Evolutionary conservation across 2,797 vertebrate genomes (phyloP).

Genomic region (Melanitta fusca): DNA sequence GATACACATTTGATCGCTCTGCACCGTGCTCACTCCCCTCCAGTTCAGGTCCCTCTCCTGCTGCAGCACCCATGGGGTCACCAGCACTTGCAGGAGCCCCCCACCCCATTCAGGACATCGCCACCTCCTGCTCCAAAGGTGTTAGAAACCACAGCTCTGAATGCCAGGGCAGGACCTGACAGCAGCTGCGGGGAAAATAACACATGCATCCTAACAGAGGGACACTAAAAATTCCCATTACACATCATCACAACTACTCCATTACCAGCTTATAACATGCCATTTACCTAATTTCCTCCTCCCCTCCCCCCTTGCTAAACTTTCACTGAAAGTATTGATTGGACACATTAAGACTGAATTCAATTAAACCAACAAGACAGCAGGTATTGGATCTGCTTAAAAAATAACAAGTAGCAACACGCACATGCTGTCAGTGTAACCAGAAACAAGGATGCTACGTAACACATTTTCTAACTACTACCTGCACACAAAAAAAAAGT

Average conservation of each 20-base stretch:
- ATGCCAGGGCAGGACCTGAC: conserved; percentile 15
- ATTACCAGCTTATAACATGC: conserved; percentile 18
- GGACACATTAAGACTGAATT: background rate
- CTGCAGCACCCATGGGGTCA: conserved; percentile 65
- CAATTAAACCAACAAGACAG: conserved; percentile 17
- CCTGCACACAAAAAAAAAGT: background rate
- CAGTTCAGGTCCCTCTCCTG: background rate
- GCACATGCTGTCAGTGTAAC: background rate
- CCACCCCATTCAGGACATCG: background rate
- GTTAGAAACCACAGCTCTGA: background rate
- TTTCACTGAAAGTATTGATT: conserved; percentile 32
- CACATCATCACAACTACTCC: background rate
- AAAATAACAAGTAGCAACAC: conserved; percentile 27
- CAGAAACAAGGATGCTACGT: background rate
- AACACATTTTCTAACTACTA: background rate
- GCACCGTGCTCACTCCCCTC: background rate
- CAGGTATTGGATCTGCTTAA: background rate
- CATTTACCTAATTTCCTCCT: conserved; percentile 15
- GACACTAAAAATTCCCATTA: conserved; percentile 1
- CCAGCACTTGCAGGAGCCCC: conserved; percentile 44
- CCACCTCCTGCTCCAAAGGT: background rate
- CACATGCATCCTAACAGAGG: background rate
- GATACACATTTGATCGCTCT: background rate
- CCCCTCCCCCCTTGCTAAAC: background rate
- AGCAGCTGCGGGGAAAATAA: background rate